Base-by-base conservation (phyloP, 2,797 vertebrate species). In the Microchirus variegatus region DNA sequence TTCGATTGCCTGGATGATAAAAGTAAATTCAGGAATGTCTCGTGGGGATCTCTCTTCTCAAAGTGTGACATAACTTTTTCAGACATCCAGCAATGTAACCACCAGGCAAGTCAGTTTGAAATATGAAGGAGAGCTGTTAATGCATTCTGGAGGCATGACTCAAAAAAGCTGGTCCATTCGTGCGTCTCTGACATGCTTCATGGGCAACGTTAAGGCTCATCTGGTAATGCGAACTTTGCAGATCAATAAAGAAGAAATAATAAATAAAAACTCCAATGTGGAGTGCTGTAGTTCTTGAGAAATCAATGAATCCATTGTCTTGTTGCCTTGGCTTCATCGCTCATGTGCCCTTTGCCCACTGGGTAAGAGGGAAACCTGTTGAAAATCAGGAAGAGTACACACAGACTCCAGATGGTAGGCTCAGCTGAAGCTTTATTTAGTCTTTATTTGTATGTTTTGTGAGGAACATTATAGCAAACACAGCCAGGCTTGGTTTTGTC, bases 1-100 rank as follows among this genome's bases (percentile, higher is more conserved):
- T 78, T 88, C 75, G 73, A 72, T 73, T 67, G 78, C 55, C 65
- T 53, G 52, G 16, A 58, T 62, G 70, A 71, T 74, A 73, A 66
- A 69, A 81, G 56, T 75, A 69, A 85, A 82, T 1, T 82, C 70
- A 73, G 54, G 52, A 59, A 46, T 67, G 63, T 84, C 70, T 76
- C 18, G 26, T 73, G 56, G 70, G 65, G 66, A 71, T 68, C 54
- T 31, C 31, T 71, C 60, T 10, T 38, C 31, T 76, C 60, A 67
- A 40, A 63, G 63, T 69, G 57, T 55, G 70, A 80, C 72, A 77
- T 87, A 72, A 82, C 50, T 84, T 80, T 78, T 51, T 50, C 36
- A 80, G 80, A 75, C 72, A 63, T 31, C 16, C 44, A 52, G 55
- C 6, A 31, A 47, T 59, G 75, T 59, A 71, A 63, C 68, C 56